Percentiles rank a stretch among this genome's conserved stretches.
phyloP scores from a whole-genome alignment of 1,140 invertebrate species.

The Listronotus bonariensis region DNA sequence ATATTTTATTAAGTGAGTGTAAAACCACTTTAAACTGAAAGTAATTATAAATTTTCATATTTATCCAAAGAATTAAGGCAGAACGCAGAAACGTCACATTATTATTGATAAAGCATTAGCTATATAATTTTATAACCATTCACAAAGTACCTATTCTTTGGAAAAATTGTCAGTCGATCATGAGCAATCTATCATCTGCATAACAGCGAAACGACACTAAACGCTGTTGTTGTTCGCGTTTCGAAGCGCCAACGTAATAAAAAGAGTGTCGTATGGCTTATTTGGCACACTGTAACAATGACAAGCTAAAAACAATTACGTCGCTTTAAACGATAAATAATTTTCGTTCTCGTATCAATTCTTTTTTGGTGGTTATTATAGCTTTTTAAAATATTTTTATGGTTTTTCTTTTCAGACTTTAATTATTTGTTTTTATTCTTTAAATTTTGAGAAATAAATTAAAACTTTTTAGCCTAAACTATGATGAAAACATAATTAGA shows the following conservation, averaged over 20 bases:
- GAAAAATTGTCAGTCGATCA: conserved; percentile 13
- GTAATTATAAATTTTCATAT: neutral
- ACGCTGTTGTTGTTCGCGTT: conserved; percentile 4
- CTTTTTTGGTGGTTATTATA: too few relatives aligned
- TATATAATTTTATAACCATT: conserved; percentile 17
- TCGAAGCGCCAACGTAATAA: conserved; percentile 4
- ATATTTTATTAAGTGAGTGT: too few relatives aligned
- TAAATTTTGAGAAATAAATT: too few relatives aligned
- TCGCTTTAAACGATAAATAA: neutral
- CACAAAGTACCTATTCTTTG: conserved; percentile 13
- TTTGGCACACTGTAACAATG: conserved; percentile 9
- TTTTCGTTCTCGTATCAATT: too few relatives aligned
- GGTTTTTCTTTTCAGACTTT: too few relatives aligned
- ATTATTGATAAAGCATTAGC: conserved; percentile 16
- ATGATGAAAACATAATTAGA: too few relatives aligned
- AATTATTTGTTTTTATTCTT: too few relatives aligned
- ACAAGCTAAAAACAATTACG: conserved; percentile 5
- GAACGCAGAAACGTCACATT: neutral
- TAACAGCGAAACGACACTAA: conserved; percentile 6
- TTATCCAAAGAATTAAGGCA: neutral
- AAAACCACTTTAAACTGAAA: neutral
- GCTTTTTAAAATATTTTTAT: too few relatives aligned
- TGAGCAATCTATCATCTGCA: conserved; percentile 9
- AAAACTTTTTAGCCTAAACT: too few relatives aligned
- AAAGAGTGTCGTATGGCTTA: conserved; percentile 10